Evolutionary conservation across 2,113 vertebrate species (phyloP).

Genomic region (Corythornis madagascariensis): DNA sequence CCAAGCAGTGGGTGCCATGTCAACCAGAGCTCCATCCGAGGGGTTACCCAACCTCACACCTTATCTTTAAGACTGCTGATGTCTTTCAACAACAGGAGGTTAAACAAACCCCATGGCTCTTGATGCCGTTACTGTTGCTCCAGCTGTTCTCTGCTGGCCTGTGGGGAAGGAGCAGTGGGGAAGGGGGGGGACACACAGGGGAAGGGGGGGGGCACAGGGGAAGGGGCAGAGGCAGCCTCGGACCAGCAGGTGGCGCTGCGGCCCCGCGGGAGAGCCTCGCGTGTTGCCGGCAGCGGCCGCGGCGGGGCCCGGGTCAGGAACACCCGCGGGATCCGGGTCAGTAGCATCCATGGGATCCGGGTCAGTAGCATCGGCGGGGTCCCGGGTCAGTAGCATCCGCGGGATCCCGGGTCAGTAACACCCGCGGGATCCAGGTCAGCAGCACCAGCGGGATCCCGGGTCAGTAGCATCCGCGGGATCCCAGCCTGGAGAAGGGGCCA

Average conservation of each 20-base stretch:
- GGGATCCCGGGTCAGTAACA: too few relatives aligned
- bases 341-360: too few relatives aligned
- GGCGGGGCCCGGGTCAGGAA: too few relatives aligned
- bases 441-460: too few relatives aligned
- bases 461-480: too few relatives aligned
- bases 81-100: background rate
- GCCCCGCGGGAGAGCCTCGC: background rate
- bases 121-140: rapidly evolving
- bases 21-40: background rate
- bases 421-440: too few relatives aligned
- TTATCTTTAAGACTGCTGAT: background rate
- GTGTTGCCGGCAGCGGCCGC: background rate
- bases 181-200: too few relatives aligned
- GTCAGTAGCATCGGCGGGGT: too few relatives aligned
- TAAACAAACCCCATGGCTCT: background rate
- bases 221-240: background rate
- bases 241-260: background rate
- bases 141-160: background rate
- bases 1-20: background rate
- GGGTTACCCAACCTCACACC: background rate
- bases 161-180: background rate
- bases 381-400: too few relatives aligned
- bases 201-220: too few relatives aligned
- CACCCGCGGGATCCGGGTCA: too few relatives aligned
- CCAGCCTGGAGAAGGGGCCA: too few relatives aligned